These are phyloP conservation scores for Noturus placidus DNA, from an alignment of 2,113 vertebrate species.

Conservation along the genomic window DNA sequence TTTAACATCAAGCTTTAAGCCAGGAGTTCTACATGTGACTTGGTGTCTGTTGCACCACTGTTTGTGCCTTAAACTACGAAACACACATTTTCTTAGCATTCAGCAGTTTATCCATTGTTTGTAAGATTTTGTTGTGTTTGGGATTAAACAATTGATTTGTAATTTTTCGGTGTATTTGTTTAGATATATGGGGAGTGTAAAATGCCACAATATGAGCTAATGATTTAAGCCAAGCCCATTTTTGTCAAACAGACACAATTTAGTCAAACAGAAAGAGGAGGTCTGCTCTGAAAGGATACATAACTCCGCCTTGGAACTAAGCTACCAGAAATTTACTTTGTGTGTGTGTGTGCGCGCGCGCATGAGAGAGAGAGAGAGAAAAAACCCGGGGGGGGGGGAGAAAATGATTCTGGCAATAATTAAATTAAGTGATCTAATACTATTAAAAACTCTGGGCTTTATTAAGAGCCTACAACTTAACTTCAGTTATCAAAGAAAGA, in stretches of 20 bases:
- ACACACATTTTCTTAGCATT: conserved; percentile 2
- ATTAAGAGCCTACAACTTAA: background rate
- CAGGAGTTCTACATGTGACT: background rate
- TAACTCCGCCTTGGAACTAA: background rate
- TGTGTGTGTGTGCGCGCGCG: no score
- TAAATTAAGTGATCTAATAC: background rate
- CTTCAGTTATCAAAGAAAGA: background rate
- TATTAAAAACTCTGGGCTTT: no score
- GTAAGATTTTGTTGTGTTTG: conserved; percentile 25
- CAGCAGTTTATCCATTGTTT: background rate
- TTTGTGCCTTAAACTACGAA: background rate
- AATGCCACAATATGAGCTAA: background rate
- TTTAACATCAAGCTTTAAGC: background rate
- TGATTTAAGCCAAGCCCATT: background rate
- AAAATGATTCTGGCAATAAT: background rate
- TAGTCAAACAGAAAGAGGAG: background rate
- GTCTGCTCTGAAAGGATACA: background rate
- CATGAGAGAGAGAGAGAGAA: no score
- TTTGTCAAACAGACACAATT: background rate
- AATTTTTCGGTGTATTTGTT: conserved; percentile 36
- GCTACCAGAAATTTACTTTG: no score
- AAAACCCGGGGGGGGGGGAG: no score
- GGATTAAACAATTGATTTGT: conserved; percentile 32
- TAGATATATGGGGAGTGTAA: background rate
- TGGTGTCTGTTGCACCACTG: conserved; percentile 16